A percentile compares a stretch with the other conserved stretches of the same genome.
phyloP scores from a whole-genome alignment of 2,113 vertebrate species.

The Sterna hirundo region DNA sequence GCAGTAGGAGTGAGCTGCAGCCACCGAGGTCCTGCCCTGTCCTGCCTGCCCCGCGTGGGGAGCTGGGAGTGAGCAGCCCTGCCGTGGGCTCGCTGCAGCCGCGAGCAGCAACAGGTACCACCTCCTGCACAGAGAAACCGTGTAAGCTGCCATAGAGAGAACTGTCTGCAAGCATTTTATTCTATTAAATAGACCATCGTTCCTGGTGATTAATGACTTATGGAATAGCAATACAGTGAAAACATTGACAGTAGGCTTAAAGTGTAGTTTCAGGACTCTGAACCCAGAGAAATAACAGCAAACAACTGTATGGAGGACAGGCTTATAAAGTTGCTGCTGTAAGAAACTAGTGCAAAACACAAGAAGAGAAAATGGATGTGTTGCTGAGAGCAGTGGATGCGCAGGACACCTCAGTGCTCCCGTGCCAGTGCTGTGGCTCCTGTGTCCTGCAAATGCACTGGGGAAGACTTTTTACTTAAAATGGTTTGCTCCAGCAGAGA shows the following conservation, averaged over 20 bases:
- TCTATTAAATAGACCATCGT: neutral
- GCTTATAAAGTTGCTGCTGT: neutral
- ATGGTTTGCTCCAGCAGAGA: neutral
- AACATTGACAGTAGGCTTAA: neutral
- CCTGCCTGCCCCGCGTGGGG: neutral
- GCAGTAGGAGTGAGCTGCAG: neutral
- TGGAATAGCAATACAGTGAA: neutral
- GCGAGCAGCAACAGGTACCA: neutral
- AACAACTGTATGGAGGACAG: neutral
- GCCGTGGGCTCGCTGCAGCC: fast-evolving
- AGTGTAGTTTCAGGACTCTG: neutral
- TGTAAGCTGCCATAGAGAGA: neutral
- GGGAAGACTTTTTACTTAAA: neutral
- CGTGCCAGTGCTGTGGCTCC: neutral
- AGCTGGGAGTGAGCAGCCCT: neutral
- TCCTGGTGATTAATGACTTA: neutral
- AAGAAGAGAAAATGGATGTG: neutral
- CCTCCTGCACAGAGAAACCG: neutral
- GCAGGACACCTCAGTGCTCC: neutral
- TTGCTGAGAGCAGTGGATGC: neutral
- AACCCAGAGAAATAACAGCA: constrained; percentile 2
- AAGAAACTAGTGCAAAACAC: neutral
- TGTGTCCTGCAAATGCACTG: neutral
- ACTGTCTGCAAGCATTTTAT: neutral
- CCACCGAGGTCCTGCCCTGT: neutral